A percentile compares a stretch with the other conserved stretches of the same genome.
Conservation (phyloP, 1,140 invertebrate species). For the Sipha flava region DNA sequence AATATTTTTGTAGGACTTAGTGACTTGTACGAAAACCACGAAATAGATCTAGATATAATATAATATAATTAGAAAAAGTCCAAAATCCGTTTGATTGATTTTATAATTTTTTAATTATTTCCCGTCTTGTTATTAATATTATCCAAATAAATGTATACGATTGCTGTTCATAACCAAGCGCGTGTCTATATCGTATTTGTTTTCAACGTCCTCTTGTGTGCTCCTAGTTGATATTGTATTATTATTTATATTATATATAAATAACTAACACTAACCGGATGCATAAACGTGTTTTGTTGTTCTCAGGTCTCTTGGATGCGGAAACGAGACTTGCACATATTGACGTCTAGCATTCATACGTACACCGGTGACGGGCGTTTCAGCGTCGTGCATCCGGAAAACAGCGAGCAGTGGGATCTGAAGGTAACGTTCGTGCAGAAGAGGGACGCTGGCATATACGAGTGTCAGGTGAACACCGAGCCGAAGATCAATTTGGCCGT, state of each 20-base stretch:
- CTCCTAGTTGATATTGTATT: neutral
- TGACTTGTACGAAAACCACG: neutral
- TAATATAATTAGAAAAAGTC: no score
- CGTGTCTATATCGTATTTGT: no score
- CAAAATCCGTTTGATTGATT: slow-evolving; percentile 9
- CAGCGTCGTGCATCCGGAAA: slow-evolving; percentile 71
- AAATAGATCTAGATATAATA: no score
- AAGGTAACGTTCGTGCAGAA: slow-evolving; percentile 79
- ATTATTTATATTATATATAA: no score
- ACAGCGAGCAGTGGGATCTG: slow-evolving; percentile 84
- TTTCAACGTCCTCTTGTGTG: neutral
- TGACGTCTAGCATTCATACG: slow-evolving; percentile 75
- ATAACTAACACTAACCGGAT: no score
- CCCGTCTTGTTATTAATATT: no score
- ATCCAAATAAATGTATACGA: no score
- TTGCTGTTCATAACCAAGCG: no score
- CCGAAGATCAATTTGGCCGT: slow-evolving; percentile 47
- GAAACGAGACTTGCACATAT: slow-evolving; percentile 77
- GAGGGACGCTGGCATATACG: slow-evolving; percentile 77
- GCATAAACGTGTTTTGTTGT: neutral
- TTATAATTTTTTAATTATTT: no score
- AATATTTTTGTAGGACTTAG: slow-evolving; percentile 16
- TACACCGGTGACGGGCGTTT: slow-evolving; percentile 82
- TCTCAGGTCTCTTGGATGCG: slow-evolving; percentile 84
- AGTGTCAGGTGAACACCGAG: slow-evolving; percentile 58